Evolutionary conservation across 2,888 invertebrate genomes (phyloP), one percentile per base, ranked within the genome.

Genomic region (Dryococelus australis): DNA sequence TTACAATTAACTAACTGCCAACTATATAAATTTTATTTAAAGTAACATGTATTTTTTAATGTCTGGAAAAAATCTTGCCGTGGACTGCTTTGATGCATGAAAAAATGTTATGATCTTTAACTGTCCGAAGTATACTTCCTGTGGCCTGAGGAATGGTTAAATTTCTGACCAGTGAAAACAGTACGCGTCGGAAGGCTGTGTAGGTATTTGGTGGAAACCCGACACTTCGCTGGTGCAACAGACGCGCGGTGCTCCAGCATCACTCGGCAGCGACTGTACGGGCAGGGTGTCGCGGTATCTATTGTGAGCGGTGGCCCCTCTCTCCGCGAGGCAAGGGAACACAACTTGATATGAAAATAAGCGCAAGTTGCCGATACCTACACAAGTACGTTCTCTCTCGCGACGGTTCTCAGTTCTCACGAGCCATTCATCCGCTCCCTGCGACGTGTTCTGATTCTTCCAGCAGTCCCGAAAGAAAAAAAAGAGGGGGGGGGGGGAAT

Each of bases 311-410:
- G 65, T 3, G 0, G 65, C 65, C 65, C 65, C 65, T 65, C 24
- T n/a, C n/a, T 24, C n/a, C 65, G 0, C 6, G 24, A n/a, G 8
- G 65, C n/a, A 6, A 24, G n/a, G 65, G 65, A 65, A 65, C 65
- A 65, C 65, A 65, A 65, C 65, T 65, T 65, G 65, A 65, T 65
- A 65, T 65, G 65, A 65, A 65, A 65, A 65, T 65, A 35, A 35
- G 65, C 13, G 65, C 65, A 65, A 65, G 65, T 65, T 65, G 65
- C 65, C 65, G 65, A 65, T 65, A 65, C 65, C 65, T 24, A 35
- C 35, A 35, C 35, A 4, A 35, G 35, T 35, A 47, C 47, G 47
- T 47, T 47, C 16, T 47, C 47, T 5, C 47, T 47, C 47, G 47
- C 2, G 47, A 8, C 65, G 65, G 65, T n/a, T 65, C 65, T 65